Evolutionary conservation across 2,797 vertebrate genomes (phyloP).

Genomic region (Macroramphosus scolopax): DNA sequence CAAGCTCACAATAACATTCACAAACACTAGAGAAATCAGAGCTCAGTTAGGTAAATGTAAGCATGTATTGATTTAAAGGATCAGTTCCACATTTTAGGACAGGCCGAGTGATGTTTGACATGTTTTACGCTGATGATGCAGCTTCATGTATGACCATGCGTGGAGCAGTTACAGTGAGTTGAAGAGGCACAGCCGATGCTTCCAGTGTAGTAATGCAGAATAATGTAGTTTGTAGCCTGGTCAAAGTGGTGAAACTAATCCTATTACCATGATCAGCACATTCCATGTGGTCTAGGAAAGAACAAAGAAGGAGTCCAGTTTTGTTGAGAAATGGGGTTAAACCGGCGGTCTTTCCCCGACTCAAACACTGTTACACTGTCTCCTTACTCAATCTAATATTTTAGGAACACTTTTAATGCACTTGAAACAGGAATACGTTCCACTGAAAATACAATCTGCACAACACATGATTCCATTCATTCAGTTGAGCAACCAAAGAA

Average conservation of each 20-base stretch:
- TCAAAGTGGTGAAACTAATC: conserved; percentile 50
- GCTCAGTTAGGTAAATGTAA: no score
- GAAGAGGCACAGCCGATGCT: conserved; percentile 21
- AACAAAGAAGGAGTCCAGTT: conserved; percentile 15
- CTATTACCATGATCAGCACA: conserved; percentile 41
- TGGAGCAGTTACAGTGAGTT: conserved; percentile 6
- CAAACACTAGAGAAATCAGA: no score
- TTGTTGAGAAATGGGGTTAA: no score
- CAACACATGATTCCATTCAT: no score
- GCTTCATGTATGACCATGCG: conserved; percentile 4
- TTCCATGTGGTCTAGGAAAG: conserved; percentile 34
- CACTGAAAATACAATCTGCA: no score
- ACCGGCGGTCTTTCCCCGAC: no score
- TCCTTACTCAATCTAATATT: no score
- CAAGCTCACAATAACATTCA: no score
- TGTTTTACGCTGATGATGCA: conserved; percentile 1
- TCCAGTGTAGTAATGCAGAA: conserved; percentile 20
- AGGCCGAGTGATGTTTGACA: background rate
- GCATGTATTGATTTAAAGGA: background rate
- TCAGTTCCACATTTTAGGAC: conserved; percentile 3
- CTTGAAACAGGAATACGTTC: no score
- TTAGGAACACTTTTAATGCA: no score
- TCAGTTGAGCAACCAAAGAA: no score
- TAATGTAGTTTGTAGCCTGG: conserved; percentile 25
- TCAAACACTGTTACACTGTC: no score